Evolutionary conservation across 1,140 invertebrate genomes (phyloP), one percentile per base, ranked within the genome.

Genomic region (Drosophila takahashii): DNA sequence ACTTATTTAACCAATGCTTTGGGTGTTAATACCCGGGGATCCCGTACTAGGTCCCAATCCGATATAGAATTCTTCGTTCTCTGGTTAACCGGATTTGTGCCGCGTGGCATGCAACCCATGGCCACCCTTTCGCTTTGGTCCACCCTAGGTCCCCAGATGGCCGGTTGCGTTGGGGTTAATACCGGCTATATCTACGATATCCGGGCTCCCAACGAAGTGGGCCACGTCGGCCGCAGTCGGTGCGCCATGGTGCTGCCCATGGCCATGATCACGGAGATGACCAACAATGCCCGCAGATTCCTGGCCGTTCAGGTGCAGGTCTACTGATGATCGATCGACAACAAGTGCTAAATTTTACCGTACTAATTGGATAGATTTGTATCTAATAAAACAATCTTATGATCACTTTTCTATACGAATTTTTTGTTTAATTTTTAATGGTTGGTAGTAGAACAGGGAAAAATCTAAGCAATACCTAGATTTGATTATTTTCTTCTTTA

Each of bases 151-250:
- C 16, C 44, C 6, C 41, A 58, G 22, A 26, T 41, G 45, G 45
- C 18, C 10, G 51, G 62, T 9, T 45, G 60, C 7, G 22, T 71
- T 0, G 45, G 13, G n/a, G 75, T 83, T 9, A 76, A 70, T 1
- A 75, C 73, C 34, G 67, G 57, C n/a, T 45, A 73, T 26, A 45
- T 80, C n/a, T 83, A 86, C 47, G 80, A 87, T 22, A 61, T 91
- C 3, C 59, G 72, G 0, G 53, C 45, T 0, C 41, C 50, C 1
- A 81, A 74, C 26, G 66, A 61, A 1, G 10, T 70, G 1, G 22
- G 2, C 1, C 6, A 37, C 37, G 58, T 90, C n/a, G 83, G 47
- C 18, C 47, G 34, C 3, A 86, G 71, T 42, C 59, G 54, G 16
- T 58, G 59, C 10, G 47, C 59, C 5, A 7, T 90, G 36, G 9